Percentiles rank a stretch among this genome's conserved stretches.
These are phyloP conservation scores for Amphipoea oculea DNA, from an alignment of 2,888 invertebrate species.

Conservation along the genomic window DNA sequence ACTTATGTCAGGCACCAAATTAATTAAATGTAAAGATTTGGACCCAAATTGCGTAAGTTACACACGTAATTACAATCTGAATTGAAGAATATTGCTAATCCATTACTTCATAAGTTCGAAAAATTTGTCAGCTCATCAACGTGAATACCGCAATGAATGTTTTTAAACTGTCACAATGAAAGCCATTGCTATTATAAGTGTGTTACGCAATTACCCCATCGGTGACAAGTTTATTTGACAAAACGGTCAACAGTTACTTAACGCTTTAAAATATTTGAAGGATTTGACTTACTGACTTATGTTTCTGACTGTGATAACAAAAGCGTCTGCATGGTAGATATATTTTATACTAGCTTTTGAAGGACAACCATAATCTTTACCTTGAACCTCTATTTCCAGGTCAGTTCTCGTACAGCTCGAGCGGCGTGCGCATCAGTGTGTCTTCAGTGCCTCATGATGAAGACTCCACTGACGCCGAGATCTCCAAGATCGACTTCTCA, in stretches of 20 bases:
- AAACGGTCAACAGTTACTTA: too few species aligned
- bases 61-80: too few species aligned
- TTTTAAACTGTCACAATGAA: too few species aligned
- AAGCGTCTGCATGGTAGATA: not conserved
- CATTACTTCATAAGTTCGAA: too few species aligned
- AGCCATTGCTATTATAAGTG: too few species aligned
- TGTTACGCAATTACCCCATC: too few species aligned
- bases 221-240: too few species aligned
- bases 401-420: constrained; percentile 88
- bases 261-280: not conserved
- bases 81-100: too few species aligned
- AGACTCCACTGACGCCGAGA: constrained; percentile 94
- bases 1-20: not conserved
- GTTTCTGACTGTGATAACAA: not conserved
- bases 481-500: constrained; percentile 94
- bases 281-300: not conserved
- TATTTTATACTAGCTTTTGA: too few species aligned
- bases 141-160: too few species aligned
- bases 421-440: constrained; percentile 90
- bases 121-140: too few species aligned
- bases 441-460: constrained; percentile 91
- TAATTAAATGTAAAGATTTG: not conserved
- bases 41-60: too few species aligned
- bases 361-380: not conserved
- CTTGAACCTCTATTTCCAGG: constrained; percentile 73